Conservation (phyloP, 2,113 vertebrate genomes). For the Peromyscus maniculatus region DNA sequence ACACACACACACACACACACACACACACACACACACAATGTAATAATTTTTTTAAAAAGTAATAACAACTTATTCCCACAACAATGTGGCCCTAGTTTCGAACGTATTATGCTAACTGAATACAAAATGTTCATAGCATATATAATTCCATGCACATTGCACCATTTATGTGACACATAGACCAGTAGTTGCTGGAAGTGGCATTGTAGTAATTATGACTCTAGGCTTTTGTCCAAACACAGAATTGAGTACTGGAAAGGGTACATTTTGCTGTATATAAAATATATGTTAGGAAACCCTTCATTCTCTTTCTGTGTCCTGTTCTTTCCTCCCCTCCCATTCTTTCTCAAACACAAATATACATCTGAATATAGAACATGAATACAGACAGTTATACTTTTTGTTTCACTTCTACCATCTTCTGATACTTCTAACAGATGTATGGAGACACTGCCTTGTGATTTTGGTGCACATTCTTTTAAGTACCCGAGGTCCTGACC, state of each 20-base stretch:
- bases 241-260: not conserved
- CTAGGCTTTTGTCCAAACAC: not conserved
- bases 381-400: not conserved
- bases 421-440: not conserved
- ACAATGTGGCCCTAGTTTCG: not conserved
- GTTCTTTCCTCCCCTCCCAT: not conserved
- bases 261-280: not conserved
- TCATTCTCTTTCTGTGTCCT: not conserved
- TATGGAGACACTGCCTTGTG: not conserved
- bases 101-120: not conserved
- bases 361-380: not conserved
- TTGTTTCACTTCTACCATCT: not conserved
- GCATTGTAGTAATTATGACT: not conserved
- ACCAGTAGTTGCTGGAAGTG: not conserved
- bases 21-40: not conserved
- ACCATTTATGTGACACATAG: not conserved
- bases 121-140: not conserved
- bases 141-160: not conserved
- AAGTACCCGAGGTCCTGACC: not conserved
- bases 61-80: not conserved
- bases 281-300: not conserved
- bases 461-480: not conserved
- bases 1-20: no score
- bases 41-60: not conserved
- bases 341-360: not conserved